Evolutionary conservation across 2,113 vertebrate genomes (phyloP), one percentile per base, ranked within the genome.

Genomic region (Epinephelus cyanopodus): DNA sequence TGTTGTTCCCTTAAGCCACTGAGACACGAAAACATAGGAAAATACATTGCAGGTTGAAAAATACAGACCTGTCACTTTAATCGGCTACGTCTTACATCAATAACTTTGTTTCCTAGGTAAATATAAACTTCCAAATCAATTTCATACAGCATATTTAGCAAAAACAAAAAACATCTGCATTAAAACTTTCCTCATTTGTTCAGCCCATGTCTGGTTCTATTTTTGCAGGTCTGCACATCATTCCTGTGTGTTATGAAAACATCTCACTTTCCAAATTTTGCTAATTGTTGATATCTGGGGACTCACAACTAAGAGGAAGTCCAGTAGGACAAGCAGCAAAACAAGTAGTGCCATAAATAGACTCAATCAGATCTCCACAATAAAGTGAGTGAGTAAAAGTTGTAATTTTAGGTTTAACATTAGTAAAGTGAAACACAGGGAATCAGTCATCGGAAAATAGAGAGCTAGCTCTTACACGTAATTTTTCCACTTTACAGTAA

Each of bases 201-300:
- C 3, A 64, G 10, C 21, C 23, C 19, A 66, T 7, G 33, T 45
- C 19, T 70, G 2, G 29, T 18, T 27, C 52, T 79, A 56, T 50
- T 75, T 62, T 79, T 3, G 12, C 53, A 74, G 33, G 67, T 48
- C 61, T 42, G 21, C 17, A 18, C 42, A 61, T 10, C 17, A 37
- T 21, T 84, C n/a, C 2, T 78, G 60, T 52, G 66, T 27, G 65
- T 76, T 62, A 74, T 67, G 15, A 66, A 85, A 65, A 79, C 39
- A 68, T 54, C 29, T 68, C 5, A 39, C 62, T 33, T 69, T 69
- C 33, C 64, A 60, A 23, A 72, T 70, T 29, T 57, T 1, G 53
- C 12, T 68, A 37, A 79, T 75, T 82, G 54, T 63, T 47, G 12
- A 84, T 69, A 67, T 60, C 65, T 79, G 37, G 45, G 37, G 25